phyloP scores from a whole-genome alignment of 2,797 vertebrate species.

The Babyrousa celebensis region DNA sequence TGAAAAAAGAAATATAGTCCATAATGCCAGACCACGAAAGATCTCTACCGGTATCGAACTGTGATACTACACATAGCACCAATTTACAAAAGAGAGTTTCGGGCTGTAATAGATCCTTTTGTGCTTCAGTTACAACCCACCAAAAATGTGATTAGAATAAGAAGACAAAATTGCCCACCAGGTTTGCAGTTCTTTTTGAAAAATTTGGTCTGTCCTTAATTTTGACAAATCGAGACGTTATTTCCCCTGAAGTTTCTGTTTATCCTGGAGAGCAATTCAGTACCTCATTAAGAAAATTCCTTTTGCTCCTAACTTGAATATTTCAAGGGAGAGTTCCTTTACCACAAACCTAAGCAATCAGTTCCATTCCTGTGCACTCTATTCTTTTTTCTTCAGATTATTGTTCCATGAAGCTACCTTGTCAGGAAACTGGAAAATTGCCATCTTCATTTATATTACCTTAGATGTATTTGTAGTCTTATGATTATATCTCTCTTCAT shows the following conservation, averaged over 20 bases:
- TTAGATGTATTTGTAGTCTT: constrained; percentile 73
- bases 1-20: constrained; percentile 49
- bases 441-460: constrained; percentile 81
- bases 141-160: constrained; percentile 66
- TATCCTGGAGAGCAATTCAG: constrained; percentile 63
- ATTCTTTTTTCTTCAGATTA: constrained; percentile 73
- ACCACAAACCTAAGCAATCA: constrained; percentile 74
- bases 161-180: constrained; percentile 30
- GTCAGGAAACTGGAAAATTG: constrained; percentile 85
- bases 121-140: constrained; percentile 40
- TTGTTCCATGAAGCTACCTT: constrained; percentile 82
- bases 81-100: constrained; percentile 31
- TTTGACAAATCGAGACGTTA: constrained; percentile 74
- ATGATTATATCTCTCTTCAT: constrained; percentile 79
- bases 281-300: constrained; percentile 68
- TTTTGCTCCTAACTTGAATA: constrained; percentile 61
- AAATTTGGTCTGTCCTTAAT: constrained; percentile 71
- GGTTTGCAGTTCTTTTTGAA: constrained; percentile 44
- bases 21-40: constrained; percentile 3
- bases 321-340: constrained; percentile 49
- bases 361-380: constrained; percentile 68
- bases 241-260: constrained; percentile 74
- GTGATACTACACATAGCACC: not conserved
- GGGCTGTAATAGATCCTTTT: not conserved
- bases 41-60: constrained; percentile 34